Percentiles rank a stretch among this genome's conserved stretches.
phyloP scores from a whole-genome alignment of 2,113 vertebrate species.

The Lynx canadensis region DNA sequence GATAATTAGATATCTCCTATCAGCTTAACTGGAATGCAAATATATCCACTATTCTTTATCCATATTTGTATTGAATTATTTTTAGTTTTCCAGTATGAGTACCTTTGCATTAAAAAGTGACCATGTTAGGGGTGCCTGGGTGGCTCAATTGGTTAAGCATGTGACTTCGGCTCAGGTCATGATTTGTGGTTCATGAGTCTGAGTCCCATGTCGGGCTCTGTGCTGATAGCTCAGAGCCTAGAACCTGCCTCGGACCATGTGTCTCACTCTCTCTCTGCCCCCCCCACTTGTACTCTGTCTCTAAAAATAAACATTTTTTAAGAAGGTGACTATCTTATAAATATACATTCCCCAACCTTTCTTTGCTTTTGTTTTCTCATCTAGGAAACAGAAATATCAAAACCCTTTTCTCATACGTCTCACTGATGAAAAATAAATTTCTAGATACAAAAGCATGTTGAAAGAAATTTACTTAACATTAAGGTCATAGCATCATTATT shows the following conservation, averaged over 20 bases:
- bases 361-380: not conserved
- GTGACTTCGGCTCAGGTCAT: too few species aligned
- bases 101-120: not conserved
- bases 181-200: too few species aligned
- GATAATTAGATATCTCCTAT: not conserved
- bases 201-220: too few species aligned
- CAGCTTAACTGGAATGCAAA: not conserved
- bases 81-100: not conserved
- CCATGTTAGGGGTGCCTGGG: not conserved
- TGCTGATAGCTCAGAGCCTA: too few species aligned
- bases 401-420: not conserved
- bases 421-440: not conserved
- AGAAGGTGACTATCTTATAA: not conserved
- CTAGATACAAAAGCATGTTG: not conserved
- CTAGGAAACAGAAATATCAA: not conserved
- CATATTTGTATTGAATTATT: not conserved
- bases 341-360: not conserved
- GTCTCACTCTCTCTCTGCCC: too few species aligned
- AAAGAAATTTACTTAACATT: conserved; percentile 14
- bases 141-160: too few species aligned
- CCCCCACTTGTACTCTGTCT: too few species aligned
- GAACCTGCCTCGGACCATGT: too few species aligned
- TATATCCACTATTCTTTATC: not conserved
- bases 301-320: too few species aligned
- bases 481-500: not conserved